These are phyloP conservation scores for Mycalesis mineus DNA, from an alignment of 2,888 invertebrate genomes.

Conservation along the genomic window DNA sequence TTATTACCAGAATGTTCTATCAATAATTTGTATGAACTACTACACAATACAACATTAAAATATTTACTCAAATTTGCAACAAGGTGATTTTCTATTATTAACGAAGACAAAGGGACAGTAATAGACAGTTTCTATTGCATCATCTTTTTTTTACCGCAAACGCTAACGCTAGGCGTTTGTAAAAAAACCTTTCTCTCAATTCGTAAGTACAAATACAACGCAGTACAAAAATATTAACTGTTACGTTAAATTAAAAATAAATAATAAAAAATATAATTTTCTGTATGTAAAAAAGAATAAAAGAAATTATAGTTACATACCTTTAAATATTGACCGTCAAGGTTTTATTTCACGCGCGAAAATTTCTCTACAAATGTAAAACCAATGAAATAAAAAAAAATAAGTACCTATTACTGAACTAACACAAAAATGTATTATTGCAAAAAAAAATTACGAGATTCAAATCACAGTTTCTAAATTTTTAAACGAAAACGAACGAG, in stretches of 20 bases:
- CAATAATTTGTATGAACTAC: too few relatives aligned
- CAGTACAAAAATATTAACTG: background rate
- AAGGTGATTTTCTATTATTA: background rate
- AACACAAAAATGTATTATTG: background rate
- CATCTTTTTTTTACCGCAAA: constrained; percentile 2
- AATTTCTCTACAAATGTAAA: background rate
- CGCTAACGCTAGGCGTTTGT: background rate
- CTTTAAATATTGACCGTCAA: background rate
- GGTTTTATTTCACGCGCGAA: constrained; percentile 7
- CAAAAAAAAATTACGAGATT: background rate
- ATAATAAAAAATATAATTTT: background rate
- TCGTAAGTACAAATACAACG: background rate
- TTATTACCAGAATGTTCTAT: too few relatives aligned
- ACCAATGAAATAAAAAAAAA: background rate
- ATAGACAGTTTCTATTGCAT: constrained; percentile 3
- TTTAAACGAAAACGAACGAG: background rate
- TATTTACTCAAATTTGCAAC: background rate
- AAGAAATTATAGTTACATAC: background rate
- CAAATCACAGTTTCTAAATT: constrained; percentile 1
- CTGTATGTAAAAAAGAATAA: background rate
- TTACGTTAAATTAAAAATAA: background rate
- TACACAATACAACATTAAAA: background rate
- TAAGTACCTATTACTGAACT: too few relatives aligned
- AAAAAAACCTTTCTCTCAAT: background rate
- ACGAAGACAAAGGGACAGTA: background rate